Percentiles rank a stretch among this genome's conserved stretches.
phyloP scores from a whole-genome alignment of 2,797 vertebrate genomes.

The Clarias pachynema region DNA sequence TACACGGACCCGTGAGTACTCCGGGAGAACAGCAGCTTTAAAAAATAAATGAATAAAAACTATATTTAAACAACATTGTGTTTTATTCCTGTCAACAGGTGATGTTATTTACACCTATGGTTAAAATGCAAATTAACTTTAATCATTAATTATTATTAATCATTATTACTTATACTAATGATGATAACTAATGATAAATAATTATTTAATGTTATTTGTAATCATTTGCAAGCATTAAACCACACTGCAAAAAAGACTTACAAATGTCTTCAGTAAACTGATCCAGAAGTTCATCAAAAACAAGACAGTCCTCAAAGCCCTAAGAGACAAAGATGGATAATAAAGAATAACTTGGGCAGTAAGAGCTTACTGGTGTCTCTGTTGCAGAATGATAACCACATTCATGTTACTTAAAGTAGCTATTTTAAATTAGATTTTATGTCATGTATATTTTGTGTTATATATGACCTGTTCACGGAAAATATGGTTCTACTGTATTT shows the following conservation, averaged over 20 bases:
- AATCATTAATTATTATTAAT: too few species aligned
- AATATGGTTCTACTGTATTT: neutral
- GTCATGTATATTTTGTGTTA: neutral
- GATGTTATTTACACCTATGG: neutral
- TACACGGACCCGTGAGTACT: slow-evolving; percentile 87
- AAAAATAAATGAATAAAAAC: neutral
- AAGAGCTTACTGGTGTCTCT: neutral
- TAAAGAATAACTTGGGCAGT: neutral
- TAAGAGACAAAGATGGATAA: slow-evolving; percentile 60
- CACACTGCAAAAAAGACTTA: slow-evolving; percentile 70
- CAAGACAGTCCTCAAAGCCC: slow-evolving; percentile 98
- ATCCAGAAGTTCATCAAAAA: slow-evolving; percentile 92
- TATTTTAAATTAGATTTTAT: neutral
- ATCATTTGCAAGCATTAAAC: neutral
- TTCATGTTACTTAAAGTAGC: neutral
- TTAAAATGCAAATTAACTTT: neutral
- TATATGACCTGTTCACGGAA: neutral
- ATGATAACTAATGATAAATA: neutral
- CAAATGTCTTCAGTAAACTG: slow-evolving; percentile 86
- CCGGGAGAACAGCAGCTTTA: slow-evolving; percentile 83
- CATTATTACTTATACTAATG: neutral
- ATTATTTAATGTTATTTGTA: neutral
- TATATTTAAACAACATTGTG: neutral
- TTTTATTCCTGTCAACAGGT: neutral
- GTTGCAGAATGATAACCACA: neutral